Conservation (phyloP, 2,113 vertebrate species). For the Dromiciops gliroides region DNA sequence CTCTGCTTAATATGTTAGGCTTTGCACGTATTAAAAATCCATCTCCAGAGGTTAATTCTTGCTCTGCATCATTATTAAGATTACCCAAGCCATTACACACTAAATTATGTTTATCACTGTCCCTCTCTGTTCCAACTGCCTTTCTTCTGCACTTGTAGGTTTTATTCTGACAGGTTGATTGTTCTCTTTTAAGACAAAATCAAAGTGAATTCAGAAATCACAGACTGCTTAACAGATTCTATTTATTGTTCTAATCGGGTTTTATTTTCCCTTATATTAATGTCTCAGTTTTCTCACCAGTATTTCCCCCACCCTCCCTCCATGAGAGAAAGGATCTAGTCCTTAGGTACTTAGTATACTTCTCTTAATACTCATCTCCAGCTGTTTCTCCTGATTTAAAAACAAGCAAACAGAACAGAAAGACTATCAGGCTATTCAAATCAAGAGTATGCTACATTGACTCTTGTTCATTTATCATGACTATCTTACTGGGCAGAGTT, state of each 20-base stretch:
- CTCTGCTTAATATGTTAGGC: not conserved
- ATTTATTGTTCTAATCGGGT: not conserved
- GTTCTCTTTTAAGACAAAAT: not conserved
- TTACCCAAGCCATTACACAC: conserved; percentile 4
- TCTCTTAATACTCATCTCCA: not conserved
- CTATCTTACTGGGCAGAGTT: not conserved
- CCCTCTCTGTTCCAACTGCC: not conserved
- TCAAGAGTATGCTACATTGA: not conserved
- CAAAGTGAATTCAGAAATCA: not conserved
- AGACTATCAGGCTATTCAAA: not conserved
- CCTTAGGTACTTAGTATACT: not conserved
- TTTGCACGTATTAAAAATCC: not conserved
- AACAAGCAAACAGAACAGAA: not conserved
- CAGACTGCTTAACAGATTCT: not conserved
- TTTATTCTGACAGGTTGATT: not conserved
- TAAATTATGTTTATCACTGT: accelerated
- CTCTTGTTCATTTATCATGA: accelerated
- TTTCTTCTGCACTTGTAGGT: accelerated
- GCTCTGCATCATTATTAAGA: not conserved
- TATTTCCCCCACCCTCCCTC: not conserved
- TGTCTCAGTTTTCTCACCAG: not conserved
- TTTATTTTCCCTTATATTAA: not conserved
- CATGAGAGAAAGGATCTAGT: not conserved
- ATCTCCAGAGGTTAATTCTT: not conserved
- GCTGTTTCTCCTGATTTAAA: not conserved